Evolutionary conservation across 2,888 invertebrate genomes (phyloP).

Genomic region (Liposcelis brunnea): DNA sequence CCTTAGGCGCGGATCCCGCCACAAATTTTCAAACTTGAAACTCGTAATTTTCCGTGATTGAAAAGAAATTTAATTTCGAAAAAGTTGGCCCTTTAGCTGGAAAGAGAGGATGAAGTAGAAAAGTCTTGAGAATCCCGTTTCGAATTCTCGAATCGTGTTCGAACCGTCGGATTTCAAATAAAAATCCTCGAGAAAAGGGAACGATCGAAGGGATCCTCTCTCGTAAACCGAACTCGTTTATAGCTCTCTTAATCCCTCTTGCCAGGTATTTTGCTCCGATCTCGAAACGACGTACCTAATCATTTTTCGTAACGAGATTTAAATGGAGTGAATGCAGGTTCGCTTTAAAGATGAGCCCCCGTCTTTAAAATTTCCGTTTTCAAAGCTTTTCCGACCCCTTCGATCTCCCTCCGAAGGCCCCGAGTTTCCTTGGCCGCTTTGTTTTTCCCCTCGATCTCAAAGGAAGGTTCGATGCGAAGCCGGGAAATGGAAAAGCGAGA

Average conservation of each 20-base stretch:
- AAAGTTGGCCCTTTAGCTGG: no score
- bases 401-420: neutral
- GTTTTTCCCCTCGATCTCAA: no score
- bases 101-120: no score
- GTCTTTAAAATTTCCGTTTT: neutral
- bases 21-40: neutral
- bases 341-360: slow-evolving; percentile 1
- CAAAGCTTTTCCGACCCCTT: neutral
- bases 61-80: neutral
- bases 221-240: no score
- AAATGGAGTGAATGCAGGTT: slow-evolving; percentile 7
- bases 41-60: neutral
- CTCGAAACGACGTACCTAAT: slow-evolving; percentile 4
- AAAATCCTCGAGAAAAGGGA: neutral
- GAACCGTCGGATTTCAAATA: neutral
- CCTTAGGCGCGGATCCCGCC: neutral
- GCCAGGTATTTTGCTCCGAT: neutral
- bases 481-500: no score
- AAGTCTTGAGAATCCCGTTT: neutral
- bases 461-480: no score
- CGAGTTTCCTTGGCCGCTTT: no score
- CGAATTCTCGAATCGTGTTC: neutral
- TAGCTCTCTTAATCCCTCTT: no score
- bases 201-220: neutral
- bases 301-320: slow-evolving; percentile 9